A percentile compares a stretch with the other conserved stretches of the same genome.
These are phyloP conservation scores for Belonocnema kinseyi DNA, from an alignment of 1,140 invertebrate genomes.

Conservation along the genomic window DNA sequence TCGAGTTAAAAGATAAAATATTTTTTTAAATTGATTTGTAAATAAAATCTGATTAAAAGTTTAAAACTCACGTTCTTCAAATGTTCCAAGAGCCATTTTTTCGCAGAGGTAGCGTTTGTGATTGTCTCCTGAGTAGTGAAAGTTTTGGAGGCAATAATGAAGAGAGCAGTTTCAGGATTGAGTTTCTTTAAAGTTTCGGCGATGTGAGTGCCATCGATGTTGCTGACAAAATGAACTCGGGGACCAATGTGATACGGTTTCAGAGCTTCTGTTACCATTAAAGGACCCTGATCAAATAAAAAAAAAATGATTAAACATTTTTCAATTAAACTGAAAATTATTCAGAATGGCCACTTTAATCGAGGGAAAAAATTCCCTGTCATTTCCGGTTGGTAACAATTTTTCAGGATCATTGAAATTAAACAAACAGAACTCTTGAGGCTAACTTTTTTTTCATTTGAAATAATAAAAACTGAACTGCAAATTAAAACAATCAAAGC, in stretches of 20 bases:
- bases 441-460: too few species aligned
- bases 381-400: too few species aligned
- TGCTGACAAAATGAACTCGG: conserved; percentile 97
- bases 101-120: conserved; percentile 98
- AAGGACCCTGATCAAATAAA: conserved; percentile 83
- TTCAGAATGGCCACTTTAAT: too few species aligned
- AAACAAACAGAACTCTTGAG: too few species aligned
- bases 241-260: conserved; percentile 93
- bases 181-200: conserved; percentile 95
- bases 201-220: conserved; percentile 99
- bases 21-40: too few species aligned
- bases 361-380: too few species aligned
- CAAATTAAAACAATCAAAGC: too few species aligned
- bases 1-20: background rate
- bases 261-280: conserved; percentile 99
- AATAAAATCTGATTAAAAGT: conserved; percentile 30
- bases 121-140: conserved; percentile 99
- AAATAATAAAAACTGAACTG: too few species aligned
- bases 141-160: conserved; percentile 99
- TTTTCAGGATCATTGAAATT: too few species aligned
- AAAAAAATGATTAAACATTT: conserved; percentile 29
- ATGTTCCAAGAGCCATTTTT: conserved; percentile 92
- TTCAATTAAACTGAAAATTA: background rate
- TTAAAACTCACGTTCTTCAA: conserved; percentile 88
- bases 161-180: conserved; percentile 94